phyloP scores from a whole-genome alignment of 2,113 vertebrate species.

The Dolichotis patagonum region DNA sequence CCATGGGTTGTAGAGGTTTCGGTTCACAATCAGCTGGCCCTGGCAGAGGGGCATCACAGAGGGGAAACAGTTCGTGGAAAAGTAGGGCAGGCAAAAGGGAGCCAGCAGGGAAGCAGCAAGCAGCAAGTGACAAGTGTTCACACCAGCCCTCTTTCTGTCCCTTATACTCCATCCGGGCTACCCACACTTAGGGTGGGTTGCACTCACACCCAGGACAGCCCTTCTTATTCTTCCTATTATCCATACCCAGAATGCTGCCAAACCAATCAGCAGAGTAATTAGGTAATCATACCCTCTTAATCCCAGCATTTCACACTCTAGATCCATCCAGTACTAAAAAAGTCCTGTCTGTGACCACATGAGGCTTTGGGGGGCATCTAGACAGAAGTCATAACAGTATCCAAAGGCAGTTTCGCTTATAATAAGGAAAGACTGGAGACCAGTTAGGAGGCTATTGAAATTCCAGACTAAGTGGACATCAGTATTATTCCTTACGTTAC shows the following conservation, averaged over 20 bases:
- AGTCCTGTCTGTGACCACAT: background rate
- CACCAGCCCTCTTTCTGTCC: background rate
- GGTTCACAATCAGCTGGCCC: background rate
- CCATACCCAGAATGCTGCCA: background rate
- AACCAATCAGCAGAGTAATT: background rate
- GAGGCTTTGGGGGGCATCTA: background rate
- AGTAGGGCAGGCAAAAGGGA: background rate
- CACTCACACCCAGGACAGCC: background rate
- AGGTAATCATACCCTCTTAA: background rate
- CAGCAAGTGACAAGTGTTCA: background rate
- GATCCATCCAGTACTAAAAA: background rate
- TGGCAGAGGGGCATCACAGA: background rate
- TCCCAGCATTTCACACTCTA: background rate
- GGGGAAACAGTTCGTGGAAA: background rate
- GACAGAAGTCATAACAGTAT: background rate
- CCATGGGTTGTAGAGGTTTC: background rate
- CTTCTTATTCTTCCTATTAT: background rate
- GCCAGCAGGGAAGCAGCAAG: background rate
- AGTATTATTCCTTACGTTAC: background rate
- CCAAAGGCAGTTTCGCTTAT: constrained; percentile 28
- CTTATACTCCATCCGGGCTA: background rate
- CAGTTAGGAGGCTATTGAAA: background rate
- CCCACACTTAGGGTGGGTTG: background rate
- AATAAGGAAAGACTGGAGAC: background rate
- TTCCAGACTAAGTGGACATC: background rate